These are phyloP conservation scores for Ramphastos sulfuratus DNA, from an alignment of 2,113 vertebrate species.

Conservation along the genomic window DNA sequence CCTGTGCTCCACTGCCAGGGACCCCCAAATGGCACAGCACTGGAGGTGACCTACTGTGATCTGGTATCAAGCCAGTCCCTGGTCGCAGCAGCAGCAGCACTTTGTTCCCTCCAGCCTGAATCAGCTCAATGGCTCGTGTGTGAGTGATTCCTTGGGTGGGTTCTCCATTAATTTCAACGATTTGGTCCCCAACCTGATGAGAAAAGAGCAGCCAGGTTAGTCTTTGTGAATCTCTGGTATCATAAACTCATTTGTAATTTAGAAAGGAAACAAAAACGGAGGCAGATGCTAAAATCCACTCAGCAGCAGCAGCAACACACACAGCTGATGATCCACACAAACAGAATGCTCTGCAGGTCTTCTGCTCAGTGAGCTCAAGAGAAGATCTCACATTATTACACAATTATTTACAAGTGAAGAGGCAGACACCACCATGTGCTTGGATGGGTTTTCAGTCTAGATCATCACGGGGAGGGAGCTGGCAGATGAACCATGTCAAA, in stretches of 20 bases:
- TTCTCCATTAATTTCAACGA: constrained; percentile 97
- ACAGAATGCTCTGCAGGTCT: fast-evolving
- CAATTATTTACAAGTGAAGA: neutral
- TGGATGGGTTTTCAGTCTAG: neutral
- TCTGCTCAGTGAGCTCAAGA: neutral
- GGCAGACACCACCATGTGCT: neutral
- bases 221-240: neutral
- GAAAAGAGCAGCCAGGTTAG: constrained; percentile 8
- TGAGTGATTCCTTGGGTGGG: constrained; percentile 98
- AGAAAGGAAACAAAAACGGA: neutral
- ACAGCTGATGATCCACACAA: fast-evolving
- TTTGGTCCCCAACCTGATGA: constrained; percentile 94
- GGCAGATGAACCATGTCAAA: neutral
- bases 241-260: neutral
- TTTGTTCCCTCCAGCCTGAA: constrained; percentile 93
- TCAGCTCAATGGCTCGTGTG: constrained; percentile 96
- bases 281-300: neutral
- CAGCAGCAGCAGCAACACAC: neutral
- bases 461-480: fast-evolving
- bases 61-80: constrained; percentile 92
- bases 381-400: neutral
- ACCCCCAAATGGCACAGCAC: neutral
- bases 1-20: neutral
- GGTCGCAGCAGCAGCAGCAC: constrained; percentile 92
- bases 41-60: constrained; percentile 83